A percentile compares a stretch with the other conserved stretches of the same genome.
phyloP scores from a whole-genome alignment of 2,797 vertebrate genomes.

The Lagorchestes hirsutus region DNA sequence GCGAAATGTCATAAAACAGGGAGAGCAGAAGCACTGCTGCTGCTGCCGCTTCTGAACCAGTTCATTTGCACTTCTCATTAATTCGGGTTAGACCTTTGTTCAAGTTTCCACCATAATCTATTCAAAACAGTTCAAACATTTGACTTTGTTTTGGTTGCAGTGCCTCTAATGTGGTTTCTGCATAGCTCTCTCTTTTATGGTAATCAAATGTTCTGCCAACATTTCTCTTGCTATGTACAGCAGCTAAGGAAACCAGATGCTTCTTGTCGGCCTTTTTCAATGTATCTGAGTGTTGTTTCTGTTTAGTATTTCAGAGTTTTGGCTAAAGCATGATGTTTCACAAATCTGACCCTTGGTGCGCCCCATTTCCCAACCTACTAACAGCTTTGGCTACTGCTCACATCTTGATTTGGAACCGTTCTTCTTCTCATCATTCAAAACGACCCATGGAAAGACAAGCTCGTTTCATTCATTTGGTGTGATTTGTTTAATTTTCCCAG shows the following conservation, averaged over 20 bases:
- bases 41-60: constrained; percentile 67
- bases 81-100: constrained; percentile 82
- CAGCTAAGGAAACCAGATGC: constrained; percentile 88
- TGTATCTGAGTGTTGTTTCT: constrained; percentile 85
- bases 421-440: constrained; percentile 66
- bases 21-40: constrained; percentile 10
- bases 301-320: constrained; percentile 85
- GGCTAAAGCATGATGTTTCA: constrained; percentile 80
- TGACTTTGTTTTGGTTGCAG: constrained; percentile 84
- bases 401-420: constrained; percentile 74
- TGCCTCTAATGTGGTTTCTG: constrained; percentile 85
- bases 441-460: constrained; percentile 68
- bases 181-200: constrained; percentile 87
- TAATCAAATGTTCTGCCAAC: constrained; percentile 88
- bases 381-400: constrained; percentile 80
- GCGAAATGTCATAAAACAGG: constrained; percentile 66
- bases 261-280: constrained; percentile 84
- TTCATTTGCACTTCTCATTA: constrained; percentile 81
- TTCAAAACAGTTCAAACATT: constrained; percentile 84
- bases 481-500: constrained; percentile 76
- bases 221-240: constrained; percentile 86
- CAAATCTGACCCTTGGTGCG: constrained; percentile 77
- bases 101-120: constrained; percentile 76
- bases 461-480: constrained; percentile 75
- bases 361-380: constrained; percentile 78